These are phyloP conservation scores for Acanthisitta chloris DNA, from an alignment of 2,113 vertebrate species.

Conservation along the genomic window DNA sequence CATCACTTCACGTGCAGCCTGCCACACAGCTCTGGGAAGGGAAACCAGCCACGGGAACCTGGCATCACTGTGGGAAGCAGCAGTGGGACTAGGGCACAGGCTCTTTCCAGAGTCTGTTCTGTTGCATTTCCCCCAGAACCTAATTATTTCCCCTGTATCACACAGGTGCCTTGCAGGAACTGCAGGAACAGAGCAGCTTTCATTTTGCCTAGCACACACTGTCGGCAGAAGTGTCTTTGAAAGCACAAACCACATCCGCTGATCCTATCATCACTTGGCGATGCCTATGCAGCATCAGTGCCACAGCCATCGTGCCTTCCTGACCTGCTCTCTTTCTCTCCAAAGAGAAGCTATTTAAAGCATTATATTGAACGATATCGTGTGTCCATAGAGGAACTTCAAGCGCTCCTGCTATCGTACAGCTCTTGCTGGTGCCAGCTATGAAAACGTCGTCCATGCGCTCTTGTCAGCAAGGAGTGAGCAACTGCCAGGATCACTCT, in stretches of 20 bases:
- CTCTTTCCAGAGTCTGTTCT: neutral
- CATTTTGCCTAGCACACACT: neutral
- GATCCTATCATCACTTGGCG: neutral
- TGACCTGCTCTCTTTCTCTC: neutral
- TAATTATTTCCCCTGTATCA: neutral
- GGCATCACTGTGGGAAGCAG: neutral
- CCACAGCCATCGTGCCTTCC: neutral
- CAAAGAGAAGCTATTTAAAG: conserved; percentile 4
- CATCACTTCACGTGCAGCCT: neutral
- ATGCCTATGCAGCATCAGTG: neutral
- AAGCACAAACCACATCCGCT: neutral
- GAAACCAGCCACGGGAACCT: neutral
- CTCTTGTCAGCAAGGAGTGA: neutral
- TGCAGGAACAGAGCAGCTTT: neutral
- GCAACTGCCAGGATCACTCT: neutral
- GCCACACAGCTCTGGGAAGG: neutral
- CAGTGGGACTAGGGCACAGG: neutral
- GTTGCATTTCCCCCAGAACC: neutral
- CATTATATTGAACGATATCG: neutral
- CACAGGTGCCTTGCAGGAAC: neutral
- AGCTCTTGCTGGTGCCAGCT: neutral
- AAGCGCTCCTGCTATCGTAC: neutral
- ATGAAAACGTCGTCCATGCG: rapidly evolving
- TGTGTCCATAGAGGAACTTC: neutral
- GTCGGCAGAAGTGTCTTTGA: neutral